Conservation (phyloP, 2,797 vertebrate species). For the Acanthiza pusilla region DNA sequence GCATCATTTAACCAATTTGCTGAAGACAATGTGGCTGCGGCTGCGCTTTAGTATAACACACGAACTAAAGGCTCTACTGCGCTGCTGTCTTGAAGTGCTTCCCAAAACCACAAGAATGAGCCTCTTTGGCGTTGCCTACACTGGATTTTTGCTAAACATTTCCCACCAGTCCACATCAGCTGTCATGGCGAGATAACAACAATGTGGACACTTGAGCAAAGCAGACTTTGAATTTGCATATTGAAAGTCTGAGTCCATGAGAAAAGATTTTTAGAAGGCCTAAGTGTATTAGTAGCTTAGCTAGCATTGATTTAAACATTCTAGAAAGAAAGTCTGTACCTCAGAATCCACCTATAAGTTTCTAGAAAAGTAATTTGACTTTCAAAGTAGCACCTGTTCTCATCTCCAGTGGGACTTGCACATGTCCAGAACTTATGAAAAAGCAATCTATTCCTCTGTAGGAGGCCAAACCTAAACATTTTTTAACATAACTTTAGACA, state of each 20-base stretch:
- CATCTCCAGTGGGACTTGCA: neutral
- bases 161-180: neutral
- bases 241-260: neutral
- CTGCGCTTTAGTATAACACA: neutral
- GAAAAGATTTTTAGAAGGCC: neutral
- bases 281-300: neutral
- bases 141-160: neutral
- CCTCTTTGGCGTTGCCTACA: neutral
- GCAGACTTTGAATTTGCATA: neutral
- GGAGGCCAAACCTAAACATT: neutral
- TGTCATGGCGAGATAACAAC: neutral
- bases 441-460: neutral
- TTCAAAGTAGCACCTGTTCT: neutral
- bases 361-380: neutral
- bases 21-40: neutral
- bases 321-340: neutral
- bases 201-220: neutral
- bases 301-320: neutral
- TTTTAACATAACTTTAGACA: neutral
- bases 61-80: neutral
- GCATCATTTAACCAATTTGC: neutral
- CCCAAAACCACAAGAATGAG: neutral
- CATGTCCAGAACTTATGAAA: neutral
- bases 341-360: neutral
- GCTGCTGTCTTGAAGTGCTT: neutral